phyloP scores from a whole-genome alignment of 2,888 invertebrate genomes.

The Alloplasta piceator region DNA sequence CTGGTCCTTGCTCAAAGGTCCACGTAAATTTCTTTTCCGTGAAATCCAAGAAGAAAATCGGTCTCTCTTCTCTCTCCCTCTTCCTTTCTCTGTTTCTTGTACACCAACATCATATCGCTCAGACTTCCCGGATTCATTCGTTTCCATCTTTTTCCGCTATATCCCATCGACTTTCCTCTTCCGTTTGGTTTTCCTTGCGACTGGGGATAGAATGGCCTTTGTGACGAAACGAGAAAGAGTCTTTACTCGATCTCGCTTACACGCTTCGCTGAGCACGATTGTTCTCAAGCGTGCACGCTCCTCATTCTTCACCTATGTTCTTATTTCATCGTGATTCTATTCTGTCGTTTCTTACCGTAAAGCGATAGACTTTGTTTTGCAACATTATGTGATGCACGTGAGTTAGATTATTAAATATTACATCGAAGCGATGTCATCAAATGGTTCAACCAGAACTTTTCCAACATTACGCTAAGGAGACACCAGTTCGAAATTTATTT shows the following conservation, averaged over 20 bases:
- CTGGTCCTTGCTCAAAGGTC: slow-evolving; percentile 70
- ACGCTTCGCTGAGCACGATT: slow-evolving; percentile 73
- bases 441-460: too few relatives aligned
- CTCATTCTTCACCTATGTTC: slow-evolving; percentile 17
- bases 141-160: slow-evolving; percentile 42
- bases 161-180: slow-evolving; percentile 30
- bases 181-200: slow-evolving; percentile 5
- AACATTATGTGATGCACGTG: background rate
- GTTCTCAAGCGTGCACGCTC: slow-evolving; percentile 69
- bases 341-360: slow-evolving; percentile 21
- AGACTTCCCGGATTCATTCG: slow-evolving; percentile 57
- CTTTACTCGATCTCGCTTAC: slow-evolving; percentile 71
- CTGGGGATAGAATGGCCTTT: slow-evolving; percentile 63
- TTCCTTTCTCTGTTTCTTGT: slow-evolving; percentile 5
- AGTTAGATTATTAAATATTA: background rate
- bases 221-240: slow-evolving; percentile 70
- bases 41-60: slow-evolving; percentile 73
- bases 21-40: slow-evolving; percentile 71
- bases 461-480: too few relatives aligned
- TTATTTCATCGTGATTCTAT: slow-evolving; percentile 40
- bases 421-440: too few relatives aligned
- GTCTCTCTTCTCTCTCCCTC: slow-evolving; percentile 21
- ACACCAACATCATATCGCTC: slow-evolving; percentile 25
- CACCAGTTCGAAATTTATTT: too few relatives aligned
- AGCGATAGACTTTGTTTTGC: background rate